Evolutionary conservation across 2,888 invertebrate genomes (phyloP).

Genomic region (Pachydiplax longipennis): DNA sequence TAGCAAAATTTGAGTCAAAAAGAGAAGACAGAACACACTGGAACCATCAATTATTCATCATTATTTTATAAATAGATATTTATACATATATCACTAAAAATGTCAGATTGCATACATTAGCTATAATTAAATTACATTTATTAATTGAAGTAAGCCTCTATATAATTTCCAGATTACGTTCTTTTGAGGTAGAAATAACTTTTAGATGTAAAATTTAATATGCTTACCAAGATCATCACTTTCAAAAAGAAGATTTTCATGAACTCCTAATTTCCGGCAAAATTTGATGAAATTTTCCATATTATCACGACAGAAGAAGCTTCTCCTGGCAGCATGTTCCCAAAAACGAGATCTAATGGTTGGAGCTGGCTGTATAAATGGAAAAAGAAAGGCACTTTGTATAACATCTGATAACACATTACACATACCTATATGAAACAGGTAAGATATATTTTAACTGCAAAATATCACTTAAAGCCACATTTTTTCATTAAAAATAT

Average conservation of each 20-base stretch:
- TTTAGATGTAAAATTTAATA: not conserved
- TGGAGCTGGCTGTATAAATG: constrained; percentile 69
- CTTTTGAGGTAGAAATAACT: not conserved
- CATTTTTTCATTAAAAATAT: too few species aligned
- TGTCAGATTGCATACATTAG: too few species aligned
- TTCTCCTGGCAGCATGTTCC: constrained; percentile 82
- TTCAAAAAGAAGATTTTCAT: constrained; percentile 87
- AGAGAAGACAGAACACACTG: too few species aligned
- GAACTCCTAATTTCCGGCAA: constrained; percentile 83
- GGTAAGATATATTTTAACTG: too few species aligned
- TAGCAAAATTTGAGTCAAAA: too few species aligned
- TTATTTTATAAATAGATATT: too few species aligned
- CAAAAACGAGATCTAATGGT: constrained; percentile 78
- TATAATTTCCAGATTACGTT: too few species aligned
- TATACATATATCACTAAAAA: too few species aligned
- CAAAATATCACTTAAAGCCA: too few species aligned
- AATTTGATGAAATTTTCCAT: constrained; percentile 89
- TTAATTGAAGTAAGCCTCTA: too few species aligned
- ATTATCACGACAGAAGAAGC: constrained; percentile 89
- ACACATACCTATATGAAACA: not conserved
- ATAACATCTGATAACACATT: not conserved
- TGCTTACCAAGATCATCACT: constrained; percentile 83
- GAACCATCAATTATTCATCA: too few species aligned
- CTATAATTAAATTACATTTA: too few species aligned
- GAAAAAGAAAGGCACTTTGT: not conserved